Base-by-base conservation (phyloP, 1,140 invertebrate species). In the Caenorhabditis brenneri region DNA sequence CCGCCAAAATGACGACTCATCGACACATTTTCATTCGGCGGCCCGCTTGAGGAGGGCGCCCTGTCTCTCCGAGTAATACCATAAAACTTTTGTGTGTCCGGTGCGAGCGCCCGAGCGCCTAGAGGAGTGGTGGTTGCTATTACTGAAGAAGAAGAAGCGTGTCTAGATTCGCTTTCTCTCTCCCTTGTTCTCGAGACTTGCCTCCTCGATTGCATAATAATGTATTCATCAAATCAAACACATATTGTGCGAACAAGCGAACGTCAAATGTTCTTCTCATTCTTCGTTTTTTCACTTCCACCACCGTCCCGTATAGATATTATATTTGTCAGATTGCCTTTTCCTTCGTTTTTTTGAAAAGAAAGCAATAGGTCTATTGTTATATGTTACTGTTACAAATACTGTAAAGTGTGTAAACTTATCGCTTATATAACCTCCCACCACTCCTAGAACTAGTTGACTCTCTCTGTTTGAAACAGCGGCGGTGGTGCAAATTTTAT, bases 81-180 rank as follows among this genome's bases (percentile, higher is more conserved):
- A 74, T 74, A 74, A 74, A 74, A 74, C 65, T 74, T 74, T 74
- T 74, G 65, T 74, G 65, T 74, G 65, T 74, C 65, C 65, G 65
- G 65, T 74, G 65, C 33, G 33, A 74, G 65, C 22, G 53, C 53
- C 16, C 24, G 19, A 10, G 22, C 53, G 7, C 10, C 24, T 24
- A 58, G 29, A 22, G 58, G 29, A 10, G 29, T 4, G 15, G 31
- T 4, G 5, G 33, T 42, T 42, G 65, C 65, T 74, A 74, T 74
- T 74, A 74, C 65, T 74, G 65, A 74, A 74, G 29, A 55, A 55
- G 58, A 74, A 22, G 36, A 74, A 74, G 65, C 65, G 15, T 39
- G 65, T 74, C n/a, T 24, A 31, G 27, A 42, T 42, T 27, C 33
- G 12, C 5, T 10, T 36, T 65, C 16, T 12, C 15, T 2, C 31